Conservation (phyloP, 2,797 vertebrate species). For the Xerus rutilus region DNA sequence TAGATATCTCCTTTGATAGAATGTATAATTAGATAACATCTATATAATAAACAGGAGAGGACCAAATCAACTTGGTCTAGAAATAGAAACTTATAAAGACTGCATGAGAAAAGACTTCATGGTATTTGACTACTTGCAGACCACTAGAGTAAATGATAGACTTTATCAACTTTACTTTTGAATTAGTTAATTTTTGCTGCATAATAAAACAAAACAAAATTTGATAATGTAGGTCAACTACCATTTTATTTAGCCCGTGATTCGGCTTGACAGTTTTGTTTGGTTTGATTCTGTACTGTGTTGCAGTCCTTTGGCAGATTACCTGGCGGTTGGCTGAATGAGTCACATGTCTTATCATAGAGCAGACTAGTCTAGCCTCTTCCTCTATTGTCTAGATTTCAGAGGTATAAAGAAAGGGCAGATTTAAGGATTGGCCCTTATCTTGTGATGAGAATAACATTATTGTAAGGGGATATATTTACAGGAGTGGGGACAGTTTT, state of each 20-base stretch:
- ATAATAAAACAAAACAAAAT: neutral
- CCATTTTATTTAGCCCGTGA: neutral
- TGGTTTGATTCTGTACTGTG: neutral
- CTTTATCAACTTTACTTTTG: slow-evolving; percentile 11
- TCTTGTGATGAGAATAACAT: neutral
- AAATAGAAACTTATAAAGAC: neutral
- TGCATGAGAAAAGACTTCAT: neutral
- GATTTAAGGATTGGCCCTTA: neutral
- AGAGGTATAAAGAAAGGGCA: slow-evolving; percentile 29
- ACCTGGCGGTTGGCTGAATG: neutral
- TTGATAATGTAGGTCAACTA: neutral
- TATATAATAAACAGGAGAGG: slow-evolving; percentile 19
- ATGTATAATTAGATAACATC: neutral
- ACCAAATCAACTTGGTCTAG: neutral
- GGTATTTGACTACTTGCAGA: neutral
- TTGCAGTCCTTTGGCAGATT: slow-evolving; percentile 6
- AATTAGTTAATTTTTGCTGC: slow-evolving; percentile 4
- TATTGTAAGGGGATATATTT: neutral
- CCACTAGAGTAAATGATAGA: slow-evolving; percentile 39
- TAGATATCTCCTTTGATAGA: neutral
- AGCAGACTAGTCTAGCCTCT: neutral
- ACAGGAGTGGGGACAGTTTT: neutral
- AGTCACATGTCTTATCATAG: neutral
- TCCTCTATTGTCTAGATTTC: neutral
- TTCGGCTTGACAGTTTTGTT: slow-evolving; percentile 12